These are phyloP conservation scores for Ophioninae sp. DNA, from an alignment of 2,888 invertebrate species.

Conservation along the genomic window DNA sequence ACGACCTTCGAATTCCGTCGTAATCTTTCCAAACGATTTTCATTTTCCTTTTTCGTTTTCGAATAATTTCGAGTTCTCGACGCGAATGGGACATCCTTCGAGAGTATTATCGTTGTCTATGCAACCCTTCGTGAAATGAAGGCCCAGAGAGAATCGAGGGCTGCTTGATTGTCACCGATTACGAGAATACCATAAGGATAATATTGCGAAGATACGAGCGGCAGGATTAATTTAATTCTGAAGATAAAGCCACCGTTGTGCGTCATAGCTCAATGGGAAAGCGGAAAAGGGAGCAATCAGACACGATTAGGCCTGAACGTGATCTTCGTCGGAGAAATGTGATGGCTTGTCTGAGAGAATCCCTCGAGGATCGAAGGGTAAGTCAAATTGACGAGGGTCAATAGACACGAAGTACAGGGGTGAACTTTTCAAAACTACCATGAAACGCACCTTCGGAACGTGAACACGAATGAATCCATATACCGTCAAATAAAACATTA, in stretches of 20 bases:
- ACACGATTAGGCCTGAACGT: slow-evolving; percentile 39
- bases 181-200: slow-evolving; percentile 23
- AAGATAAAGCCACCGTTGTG: slow-evolving; percentile 37
- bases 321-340: slow-evolving; percentile 28
- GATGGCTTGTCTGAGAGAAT: slow-evolving; percentile 15
- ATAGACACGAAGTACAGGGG: background rate
- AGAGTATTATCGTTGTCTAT: background rate
- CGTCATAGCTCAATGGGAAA: slow-evolving; percentile 12
- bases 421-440: background rate
- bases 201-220: slow-evolving; percentile 19
- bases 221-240: slow-evolving; percentile 42
- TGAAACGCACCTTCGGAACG: background rate
- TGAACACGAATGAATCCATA: background rate
- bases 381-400: slow-evolving; percentile 13
- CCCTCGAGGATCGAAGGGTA: slow-evolving; percentile 24
- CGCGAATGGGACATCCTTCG: background rate
- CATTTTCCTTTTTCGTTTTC: background rate
- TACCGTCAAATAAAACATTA: background rate
- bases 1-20: background rate
- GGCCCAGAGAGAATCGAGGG: slow-evolving; percentile 24
- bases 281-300: slow-evolving; percentile 32
- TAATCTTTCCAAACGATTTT: background rate
- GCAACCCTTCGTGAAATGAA: background rate
- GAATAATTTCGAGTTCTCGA: background rate
- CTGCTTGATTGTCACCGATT: slow-evolving; percentile 33